A percentile compares a stretch with the other conserved stretches of the same genome.
Evolutionary conservation across 1,140 invertebrate genomes (phyloP).

Genomic region (Hylaeus volcanicus): DNA sequence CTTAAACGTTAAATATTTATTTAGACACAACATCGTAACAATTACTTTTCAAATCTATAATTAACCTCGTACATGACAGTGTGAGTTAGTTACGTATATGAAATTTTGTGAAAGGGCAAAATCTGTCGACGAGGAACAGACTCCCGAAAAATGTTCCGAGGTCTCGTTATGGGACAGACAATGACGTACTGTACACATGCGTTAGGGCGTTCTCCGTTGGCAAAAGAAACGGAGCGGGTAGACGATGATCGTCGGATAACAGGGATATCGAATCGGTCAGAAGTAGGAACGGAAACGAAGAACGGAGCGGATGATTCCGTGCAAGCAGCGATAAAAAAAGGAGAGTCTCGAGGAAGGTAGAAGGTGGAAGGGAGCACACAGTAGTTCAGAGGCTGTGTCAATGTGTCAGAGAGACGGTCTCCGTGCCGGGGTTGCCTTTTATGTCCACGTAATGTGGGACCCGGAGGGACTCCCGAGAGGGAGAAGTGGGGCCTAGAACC

Average conservation of each 20-base stretch:
- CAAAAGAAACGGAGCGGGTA: background rate
- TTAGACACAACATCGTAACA: too few species aligned
- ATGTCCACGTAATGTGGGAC: constrained; percentile 63
- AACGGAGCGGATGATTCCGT: constrained; percentile 8
- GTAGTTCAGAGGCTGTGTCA: constrained; percentile 58
- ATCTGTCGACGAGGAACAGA: too few species aligned
- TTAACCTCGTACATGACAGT: too few species aligned
- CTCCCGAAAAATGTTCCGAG: background rate
- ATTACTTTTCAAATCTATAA: too few species aligned
- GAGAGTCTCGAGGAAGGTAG: constrained; percentile 25
- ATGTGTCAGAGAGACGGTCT: constrained; percentile 64
- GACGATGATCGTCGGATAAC: constrained; percentile 27
- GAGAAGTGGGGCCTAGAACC: constrained; percentile 17
- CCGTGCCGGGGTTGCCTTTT: constrained; percentile 62
- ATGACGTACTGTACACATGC: too few species aligned
- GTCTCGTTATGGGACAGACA: background rate
- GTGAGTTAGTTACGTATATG: too few species aligned
- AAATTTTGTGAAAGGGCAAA: too few species aligned
- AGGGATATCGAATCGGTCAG: constrained; percentile 30
- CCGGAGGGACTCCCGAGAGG: constrained; percentile 27
- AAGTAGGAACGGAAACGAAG: constrained; percentile 6
- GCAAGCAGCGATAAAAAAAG: constrained; percentile 5
- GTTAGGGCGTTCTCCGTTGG: background rate
- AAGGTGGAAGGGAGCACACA: background rate
- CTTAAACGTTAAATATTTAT: too few species aligned